Conservation (phyloP, 2,797 vertebrate genomes). For the Smutsia temminckii region DNA sequence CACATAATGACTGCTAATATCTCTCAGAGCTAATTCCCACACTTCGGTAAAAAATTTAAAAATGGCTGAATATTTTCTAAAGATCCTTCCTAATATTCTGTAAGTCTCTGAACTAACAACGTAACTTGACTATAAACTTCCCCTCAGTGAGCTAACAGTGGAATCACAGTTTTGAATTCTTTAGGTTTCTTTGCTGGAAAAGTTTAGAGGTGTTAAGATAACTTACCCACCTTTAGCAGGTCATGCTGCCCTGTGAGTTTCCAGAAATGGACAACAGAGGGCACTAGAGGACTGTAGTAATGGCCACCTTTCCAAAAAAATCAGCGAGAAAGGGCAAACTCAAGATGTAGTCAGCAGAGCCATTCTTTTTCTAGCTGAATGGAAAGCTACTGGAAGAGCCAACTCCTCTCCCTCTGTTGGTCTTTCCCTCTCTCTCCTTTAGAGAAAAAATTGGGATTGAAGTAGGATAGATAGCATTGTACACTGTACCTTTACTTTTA, state of each 20-base stretch:
- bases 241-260: background rate
- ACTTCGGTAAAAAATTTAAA: background rate
- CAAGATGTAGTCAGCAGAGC: background rate
- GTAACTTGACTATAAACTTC: background rate
- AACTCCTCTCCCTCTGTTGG: background rate
- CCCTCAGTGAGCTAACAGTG: background rate
- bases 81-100: background rate
- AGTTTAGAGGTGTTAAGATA: background rate
- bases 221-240: background rate
- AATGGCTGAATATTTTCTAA: background rate
- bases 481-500: background rate
- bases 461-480: background rate
- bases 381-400: constrained; percentile 59
- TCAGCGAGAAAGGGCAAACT: constrained; percentile 9
- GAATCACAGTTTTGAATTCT: background rate
- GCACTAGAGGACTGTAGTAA: constrained; percentile 72
- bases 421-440: background rate
- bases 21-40: background rate
- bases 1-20: background rate
- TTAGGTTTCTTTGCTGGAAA: background rate
- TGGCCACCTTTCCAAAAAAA: accelerated
- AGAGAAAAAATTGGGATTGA: background rate
- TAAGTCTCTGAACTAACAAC: background rate
- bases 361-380: constrained; percentile 67
- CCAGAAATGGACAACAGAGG: constrained; percentile 75